Evolutionary conservation across 2,113 vertebrate genomes (phyloP).

Genomic region (Boleophthalmus pectinirostris): DNA sequence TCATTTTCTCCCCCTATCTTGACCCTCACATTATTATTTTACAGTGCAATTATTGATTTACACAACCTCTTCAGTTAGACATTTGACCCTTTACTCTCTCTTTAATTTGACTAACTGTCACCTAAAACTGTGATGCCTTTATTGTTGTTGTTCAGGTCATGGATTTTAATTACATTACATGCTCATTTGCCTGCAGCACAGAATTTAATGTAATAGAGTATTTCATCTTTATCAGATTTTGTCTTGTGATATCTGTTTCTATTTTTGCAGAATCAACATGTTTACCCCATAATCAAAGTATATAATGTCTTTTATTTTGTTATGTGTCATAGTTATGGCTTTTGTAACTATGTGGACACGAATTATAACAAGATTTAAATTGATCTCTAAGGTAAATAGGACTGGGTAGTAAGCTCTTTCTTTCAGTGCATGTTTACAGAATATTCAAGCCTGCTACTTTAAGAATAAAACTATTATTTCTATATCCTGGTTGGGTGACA

Average conservation of each 20-base stretch:
- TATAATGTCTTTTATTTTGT: background rate
- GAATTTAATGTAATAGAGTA: background rate
- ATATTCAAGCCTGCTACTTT: background rate
- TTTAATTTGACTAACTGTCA: background rate
- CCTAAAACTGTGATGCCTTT: background rate
- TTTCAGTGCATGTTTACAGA: background rate
- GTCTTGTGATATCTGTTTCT: background rate
- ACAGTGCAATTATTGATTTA: too few relatives aligned
- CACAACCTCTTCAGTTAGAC: background rate
- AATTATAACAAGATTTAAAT: conserved; percentile 1
- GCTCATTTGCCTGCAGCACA: background rate
- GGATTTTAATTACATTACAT: background rate
- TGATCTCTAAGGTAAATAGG: background rate
- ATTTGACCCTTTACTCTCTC: background rate
- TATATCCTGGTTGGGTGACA: background rate
- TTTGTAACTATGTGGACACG: background rate
- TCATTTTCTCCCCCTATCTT: background rate
- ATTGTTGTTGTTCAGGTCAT: background rate
- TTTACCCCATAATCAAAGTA: conserved; percentile 17
- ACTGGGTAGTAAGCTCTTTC: background rate
- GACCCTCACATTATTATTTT: background rate
- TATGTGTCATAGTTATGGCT: background rate
- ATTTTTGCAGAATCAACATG: conserved; percentile 11
- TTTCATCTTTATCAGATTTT: background rate
- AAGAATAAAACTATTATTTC: background rate